Evolutionary conservation across 1,140 invertebrate species (phyloP).

Genomic region (Phortica variegata): DNA sequence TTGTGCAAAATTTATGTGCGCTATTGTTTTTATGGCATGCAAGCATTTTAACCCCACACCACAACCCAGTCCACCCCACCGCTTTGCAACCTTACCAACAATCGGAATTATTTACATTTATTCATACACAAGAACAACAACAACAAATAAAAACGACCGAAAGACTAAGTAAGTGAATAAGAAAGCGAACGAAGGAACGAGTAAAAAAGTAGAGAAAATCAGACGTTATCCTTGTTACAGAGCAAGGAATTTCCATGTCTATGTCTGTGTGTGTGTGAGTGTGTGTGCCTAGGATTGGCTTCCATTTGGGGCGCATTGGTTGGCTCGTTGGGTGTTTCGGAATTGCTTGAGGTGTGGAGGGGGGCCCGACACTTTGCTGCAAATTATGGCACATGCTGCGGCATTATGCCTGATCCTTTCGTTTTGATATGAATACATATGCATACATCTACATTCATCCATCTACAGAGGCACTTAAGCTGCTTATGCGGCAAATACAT

Average conservation of each 20-base stretch:
- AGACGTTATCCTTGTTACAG: slow-evolving; percentile 37
- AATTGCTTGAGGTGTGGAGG: background rate
- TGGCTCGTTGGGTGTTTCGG: slow-evolving; percentile 3
- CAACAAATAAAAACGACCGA: slow-evolving; percentile 20
- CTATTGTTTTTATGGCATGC: slow-evolving; percentile 57
- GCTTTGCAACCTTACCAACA: no score
- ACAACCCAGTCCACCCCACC: background rate
- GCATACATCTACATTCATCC: slow-evolving; percentile 8
- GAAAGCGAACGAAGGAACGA: background rate
- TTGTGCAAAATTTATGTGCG: slow-evolving; percentile 53
- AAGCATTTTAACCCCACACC: slow-evolving; percentile 37
- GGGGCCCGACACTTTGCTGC: slow-evolving; percentile 36
- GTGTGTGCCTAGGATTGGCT: slow-evolving; percentile 10
- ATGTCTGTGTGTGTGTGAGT: slow-evolving; percentile 15
- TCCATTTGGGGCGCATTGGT: background rate
- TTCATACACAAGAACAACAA: slow-evolving; percentile 5
- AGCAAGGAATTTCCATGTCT: background rate
- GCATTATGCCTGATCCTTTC: slow-evolving; percentile 30
- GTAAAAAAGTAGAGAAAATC: slow-evolving; percentile 24
- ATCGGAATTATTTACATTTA: slow-evolving; percentile 12
- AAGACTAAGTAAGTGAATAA: slow-evolving; percentile 4
- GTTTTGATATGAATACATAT: slow-evolving; percentile 19
- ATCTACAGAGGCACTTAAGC: slow-evolving; percentile 44
- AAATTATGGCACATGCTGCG: slow-evolving; percentile 48
- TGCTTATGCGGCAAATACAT: slow-evolving; percentile 50